Evolutionary conservation across 2,797 vertebrate species (phyloP), one percentile per base, ranked within the genome.

Genomic region (Pangasius larnaudii): DNA sequence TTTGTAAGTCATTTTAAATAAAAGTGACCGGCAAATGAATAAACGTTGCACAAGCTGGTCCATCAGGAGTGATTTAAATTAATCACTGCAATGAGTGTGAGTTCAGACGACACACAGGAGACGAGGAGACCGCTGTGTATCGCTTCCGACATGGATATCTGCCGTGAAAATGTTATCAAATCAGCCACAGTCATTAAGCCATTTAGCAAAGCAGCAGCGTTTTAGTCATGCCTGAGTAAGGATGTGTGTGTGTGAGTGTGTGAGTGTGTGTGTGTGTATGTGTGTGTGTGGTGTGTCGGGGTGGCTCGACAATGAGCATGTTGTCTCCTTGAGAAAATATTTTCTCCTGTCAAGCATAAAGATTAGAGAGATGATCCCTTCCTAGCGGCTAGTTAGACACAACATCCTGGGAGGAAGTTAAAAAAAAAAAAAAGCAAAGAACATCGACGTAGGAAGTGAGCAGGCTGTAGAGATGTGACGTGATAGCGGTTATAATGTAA

Each of bases 341-440:
- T 72, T 74, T 86, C 42, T 72, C n/a, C 71, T 85, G 84, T 71
- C 75, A 69, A 39, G 86, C 79, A 58, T 36, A 10, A 58, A 88
- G 81, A 84, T 84, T 67, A 84, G 61, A 84, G 42, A 67, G 74
- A 88, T 83, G 14, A 83, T 82, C 81, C 16, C 51, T 39, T 85
- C 53, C 81, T 77, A 85, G 5, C 36, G 22, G 65, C 74, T 39
- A 30, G 84, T 81, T 78, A 85, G 90, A 87, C 87, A 78, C 85
- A 90, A 91, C 87, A 90, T 90, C 87, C 87, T 83, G 85, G 58
- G 69, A 63, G 77, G 39, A 75, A 85, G 69, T 85, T 1, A 46
- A 19, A 19, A 51, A 65, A 87, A 61, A 87, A 46, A 83, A 78
- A 78, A 33, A 59, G 6, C 6, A 61, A 81, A 42, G 36, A 86